Base-by-base conservation (phyloP, 1,140 invertebrate species). In the Procambarus virginalis region DNA sequence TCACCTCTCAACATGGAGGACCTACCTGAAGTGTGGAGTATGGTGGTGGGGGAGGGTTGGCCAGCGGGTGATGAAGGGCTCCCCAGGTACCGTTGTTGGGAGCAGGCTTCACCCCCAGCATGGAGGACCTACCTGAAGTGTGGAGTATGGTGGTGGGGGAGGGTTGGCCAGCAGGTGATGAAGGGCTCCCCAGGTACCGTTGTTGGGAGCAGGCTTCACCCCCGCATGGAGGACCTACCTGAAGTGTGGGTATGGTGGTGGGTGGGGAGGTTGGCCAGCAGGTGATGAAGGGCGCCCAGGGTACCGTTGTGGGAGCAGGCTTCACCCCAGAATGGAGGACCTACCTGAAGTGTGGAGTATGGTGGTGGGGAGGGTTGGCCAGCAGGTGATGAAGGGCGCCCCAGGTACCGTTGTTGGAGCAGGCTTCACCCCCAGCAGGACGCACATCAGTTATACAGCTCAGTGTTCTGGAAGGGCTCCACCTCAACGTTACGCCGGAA, bases 371-470 rank as follows among this genome's bases (percentile, higher is more conserved):
- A 45, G 90, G 90, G 77, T 77, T 75, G 49, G n/a, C 75, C 78
- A 92, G 79, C 45, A 92, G 45, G 79, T 91, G 90, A 64, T 92
- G 81, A 20, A 92, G 90, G 5, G 87, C 76, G 12, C 91, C 92
- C 81, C 81, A 86, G 9, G 92, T 92, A 10, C 94, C 94, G 86
- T 94, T 94, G 91, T 94, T 94, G 70, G 93, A 14, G 94, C 92
- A 46, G 93, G 92, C 46, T 91, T 93, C 10, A 94, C 92, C 45
- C 93, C 93, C 20, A 95, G 92, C 14, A 95, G 81, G 83, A 93
- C 87, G 84, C 94, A 95, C 93, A 95, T 93, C 77, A 95, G 20
- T 93, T 93, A 92, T 95, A 95, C 9, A 95, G 92, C 91, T 95
- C 94, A n/a, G 94, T 93, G 90, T 92, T 94, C 68, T 93, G 82